phyloP scores from a whole-genome alignment of 1,140 invertebrate genomes.

The Phymorhynchus buccinoides region DNA sequence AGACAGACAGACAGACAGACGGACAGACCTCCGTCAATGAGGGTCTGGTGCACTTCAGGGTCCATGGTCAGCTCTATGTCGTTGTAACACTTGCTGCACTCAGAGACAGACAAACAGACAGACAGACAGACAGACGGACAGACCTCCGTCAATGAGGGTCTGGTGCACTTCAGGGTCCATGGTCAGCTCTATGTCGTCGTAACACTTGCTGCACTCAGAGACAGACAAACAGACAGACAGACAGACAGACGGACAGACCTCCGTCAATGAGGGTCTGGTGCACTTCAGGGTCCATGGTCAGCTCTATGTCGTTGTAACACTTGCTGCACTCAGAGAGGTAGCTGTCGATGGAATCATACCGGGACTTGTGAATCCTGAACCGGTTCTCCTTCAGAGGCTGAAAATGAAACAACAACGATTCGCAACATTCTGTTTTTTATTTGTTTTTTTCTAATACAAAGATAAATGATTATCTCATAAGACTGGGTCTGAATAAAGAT shows the following conservation, averaged over 20 bases:
- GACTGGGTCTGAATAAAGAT: not conserved
- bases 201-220: constrained; percentile 89
- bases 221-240: too few species aligned
- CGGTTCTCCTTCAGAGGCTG: constrained; percentile 79
- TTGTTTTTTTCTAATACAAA: too few species aligned
- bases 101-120: too few species aligned
- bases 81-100: constrained; percentile 90
- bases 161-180: constrained; percentile 89
- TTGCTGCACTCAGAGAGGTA: constrained; percentile 92
- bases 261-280: constrained; percentile 87
- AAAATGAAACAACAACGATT: constrained; percentile 30
- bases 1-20: too few species aligned
- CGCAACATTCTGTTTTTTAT: too few species aligned
- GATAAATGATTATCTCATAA: not conserved
- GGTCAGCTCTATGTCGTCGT: constrained; percentile 92
- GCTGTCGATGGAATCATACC: constrained; percentile 98
- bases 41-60: constrained; percentile 84
- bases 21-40: constrained; percentile 86
- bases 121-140: too few species aligned
- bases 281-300: constrained; percentile 89
- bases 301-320: constrained; percentile 92
- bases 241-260: too few species aligned
- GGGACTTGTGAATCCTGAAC: constrained; percentile 93
- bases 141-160: constrained; percentile 85
- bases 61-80: constrained; percentile 93